Conservation (phyloP, 2,888 invertebrate species). For the Leptothorax acervorum region DNA sequence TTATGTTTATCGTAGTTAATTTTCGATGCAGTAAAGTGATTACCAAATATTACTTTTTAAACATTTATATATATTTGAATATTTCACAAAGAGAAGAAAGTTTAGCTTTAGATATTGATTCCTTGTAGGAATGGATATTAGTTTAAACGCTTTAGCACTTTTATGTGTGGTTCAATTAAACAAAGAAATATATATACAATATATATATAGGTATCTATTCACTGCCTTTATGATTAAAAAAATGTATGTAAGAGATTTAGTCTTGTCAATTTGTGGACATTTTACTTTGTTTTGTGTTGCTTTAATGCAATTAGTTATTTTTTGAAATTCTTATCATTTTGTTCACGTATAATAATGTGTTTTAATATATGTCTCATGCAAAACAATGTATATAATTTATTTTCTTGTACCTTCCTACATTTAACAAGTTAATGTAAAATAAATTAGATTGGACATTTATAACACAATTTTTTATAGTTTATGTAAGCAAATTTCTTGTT, state of each 20-base stretch:
- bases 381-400: conserved; percentile 10
- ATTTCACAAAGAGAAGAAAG: background rate
- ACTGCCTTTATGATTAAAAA: conserved; percentile 1
- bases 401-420: background rate
- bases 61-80: background rate
- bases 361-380: background rate
- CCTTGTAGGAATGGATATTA: background rate
- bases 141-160: background rate
- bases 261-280: background rate
- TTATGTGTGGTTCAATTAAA: background rate
- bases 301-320: background rate
- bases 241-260: background rate
- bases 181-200: background rate
- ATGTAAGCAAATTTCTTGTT: background rate
- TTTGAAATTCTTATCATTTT: background rate
- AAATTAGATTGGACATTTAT: background rate
- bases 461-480: background rate
- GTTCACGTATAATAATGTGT: background rate
- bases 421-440: conserved; percentile 9
- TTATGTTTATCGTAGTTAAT: conserved; percentile 2
- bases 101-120: background rate
- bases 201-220: background rate
- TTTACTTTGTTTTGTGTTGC: background rate
- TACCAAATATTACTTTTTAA: conserved; percentile 42
- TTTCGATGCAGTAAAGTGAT: background rate